A percentile compares a stretch with the other conserved stretches of the same genome.
Conservation (phyloP, 2,797 vertebrate species). For the Sarcophilus harrisii region DNA sequence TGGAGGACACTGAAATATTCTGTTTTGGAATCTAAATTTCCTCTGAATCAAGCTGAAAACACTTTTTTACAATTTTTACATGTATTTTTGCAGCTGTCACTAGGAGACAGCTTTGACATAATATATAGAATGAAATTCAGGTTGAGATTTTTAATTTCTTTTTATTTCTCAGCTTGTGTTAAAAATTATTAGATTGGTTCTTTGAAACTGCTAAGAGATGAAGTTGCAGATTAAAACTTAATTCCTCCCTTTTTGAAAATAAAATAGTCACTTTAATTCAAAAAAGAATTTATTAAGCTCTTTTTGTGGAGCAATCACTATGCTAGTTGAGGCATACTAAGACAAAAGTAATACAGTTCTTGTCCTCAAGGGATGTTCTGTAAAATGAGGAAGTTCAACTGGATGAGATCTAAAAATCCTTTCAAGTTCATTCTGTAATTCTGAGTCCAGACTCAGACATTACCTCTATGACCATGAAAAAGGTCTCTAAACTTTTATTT, state of each 20-base stretch:
- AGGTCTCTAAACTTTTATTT: not conserved
- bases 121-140: slow-evolving; percentile 57
- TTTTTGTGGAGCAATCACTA: not conserved
- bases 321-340: not conserved
- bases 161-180: slow-evolving; percentile 52
- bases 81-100: slow-evolving; percentile 41
- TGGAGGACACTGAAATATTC: slow-evolving; percentile 46
- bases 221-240: slow-evolving; percentile 31
- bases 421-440: not conserved
- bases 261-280: slow-evolving; percentile 1
- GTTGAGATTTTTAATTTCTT: slow-evolving; percentile 41
- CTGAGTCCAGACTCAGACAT: not conserved
- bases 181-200: slow-evolving; percentile 49
- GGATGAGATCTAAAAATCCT: not conserved
- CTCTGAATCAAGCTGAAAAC: slow-evolving; percentile 49
- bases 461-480: not conserved
- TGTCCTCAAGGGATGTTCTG: not conserved
- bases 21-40: slow-evolving; percentile 61
- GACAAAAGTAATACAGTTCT: not conserved
- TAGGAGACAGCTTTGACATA: slow-evolving; percentile 64
- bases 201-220: slow-evolving; percentile 3
- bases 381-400: not conserved
- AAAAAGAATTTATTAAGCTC: not conserved
- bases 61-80: slow-evolving; percentile 41
- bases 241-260: slow-evolving; percentile 53